Evolutionary conservation across 2,797 vertebrate genomes (phyloP).

Genomic region (Trachurus trachurus): DNA sequence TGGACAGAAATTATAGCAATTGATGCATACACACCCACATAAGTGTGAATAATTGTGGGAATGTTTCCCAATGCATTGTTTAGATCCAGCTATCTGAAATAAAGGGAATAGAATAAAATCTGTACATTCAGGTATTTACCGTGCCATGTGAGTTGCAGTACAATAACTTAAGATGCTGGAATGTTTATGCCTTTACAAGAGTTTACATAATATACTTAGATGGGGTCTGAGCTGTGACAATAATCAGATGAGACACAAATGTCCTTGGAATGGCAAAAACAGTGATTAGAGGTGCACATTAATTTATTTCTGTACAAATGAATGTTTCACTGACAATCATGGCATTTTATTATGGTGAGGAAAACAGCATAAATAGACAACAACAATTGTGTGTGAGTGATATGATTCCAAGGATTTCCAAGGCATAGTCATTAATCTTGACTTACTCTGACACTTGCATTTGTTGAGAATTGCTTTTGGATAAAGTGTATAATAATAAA

Average conservation of each 20-base stretch:
- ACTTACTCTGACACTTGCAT: slow-evolving; percentile 7
- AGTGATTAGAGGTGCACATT: neutral
- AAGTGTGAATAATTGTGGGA: neutral
- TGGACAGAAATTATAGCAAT: neutral
- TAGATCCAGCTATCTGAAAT: neutral
- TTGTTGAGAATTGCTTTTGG: slow-evolving; percentile 1
- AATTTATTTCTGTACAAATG: neutral
- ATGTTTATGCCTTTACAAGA: slow-evolving; percentile 26
- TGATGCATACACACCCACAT: neutral
- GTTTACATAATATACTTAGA: slow-evolving; percentile 22
- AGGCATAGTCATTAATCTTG: neutral
- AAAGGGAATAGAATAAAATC: neutral
- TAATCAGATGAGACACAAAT: slow-evolving; percentile 6
- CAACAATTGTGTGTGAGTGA: neutral
- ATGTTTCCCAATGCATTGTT: neutral
- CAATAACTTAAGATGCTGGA: neutral
- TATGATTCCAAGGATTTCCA: neutral
- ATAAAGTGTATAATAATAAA: neutral
- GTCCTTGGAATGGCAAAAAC: slow-evolving; percentile 9
- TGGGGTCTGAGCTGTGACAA: slow-evolving; percentile 4
- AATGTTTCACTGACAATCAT: slow-evolving; percentile 10
- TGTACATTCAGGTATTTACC: slow-evolving; percentile 4
- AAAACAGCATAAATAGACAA: neutral
- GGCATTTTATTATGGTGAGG: neutral
- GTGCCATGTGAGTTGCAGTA: neutral